These are phyloP conservation scores for Lithosia quadra DNA, from an alignment of 2,888 invertebrate species.

Conservation along the genomic window DNA sequence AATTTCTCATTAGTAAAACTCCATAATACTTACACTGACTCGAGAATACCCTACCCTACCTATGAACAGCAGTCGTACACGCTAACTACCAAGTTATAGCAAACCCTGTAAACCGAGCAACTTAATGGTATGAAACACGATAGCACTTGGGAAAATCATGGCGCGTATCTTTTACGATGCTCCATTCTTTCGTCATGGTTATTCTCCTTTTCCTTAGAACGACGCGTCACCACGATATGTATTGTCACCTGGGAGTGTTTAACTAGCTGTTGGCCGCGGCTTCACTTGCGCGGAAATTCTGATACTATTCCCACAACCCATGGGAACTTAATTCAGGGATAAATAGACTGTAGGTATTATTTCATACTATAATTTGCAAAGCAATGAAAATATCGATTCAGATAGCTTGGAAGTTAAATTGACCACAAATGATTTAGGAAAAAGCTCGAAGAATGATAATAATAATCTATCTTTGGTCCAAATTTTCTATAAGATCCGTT, in stretches of 20 bases:
- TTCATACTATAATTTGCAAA: too few relatives aligned
- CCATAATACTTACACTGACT: neutral
- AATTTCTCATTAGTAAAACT: neutral
- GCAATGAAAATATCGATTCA: too few relatives aligned
- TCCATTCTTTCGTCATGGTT: neutral
- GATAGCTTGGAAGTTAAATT: too few relatives aligned
- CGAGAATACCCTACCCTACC: neutral
- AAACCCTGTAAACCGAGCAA: neutral
- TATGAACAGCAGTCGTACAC: neutral
- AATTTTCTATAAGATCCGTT: neutral
- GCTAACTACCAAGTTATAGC: neutral
- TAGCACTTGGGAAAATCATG: neutral
- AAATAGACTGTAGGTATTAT: too few relatives aligned
- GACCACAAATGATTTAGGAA: too few relatives aligned
- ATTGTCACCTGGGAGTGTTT: neutral
- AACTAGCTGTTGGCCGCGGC: neutral
- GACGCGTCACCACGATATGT: neutral
- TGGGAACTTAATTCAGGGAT: too few relatives aligned
- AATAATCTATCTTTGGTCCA: too few relatives aligned
- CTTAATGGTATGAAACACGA: neutral
- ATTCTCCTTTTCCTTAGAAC: neutral
- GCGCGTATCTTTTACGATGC: neutral
- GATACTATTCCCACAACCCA: too few relatives aligned
- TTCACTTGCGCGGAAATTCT: neutral
- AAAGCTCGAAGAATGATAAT: too few relatives aligned